Evolutionary conservation across 1,140 invertebrate species (phyloP), one percentile per base, ranked within the genome.

Genomic region (Macrobrachium rosenbergii): DNA sequence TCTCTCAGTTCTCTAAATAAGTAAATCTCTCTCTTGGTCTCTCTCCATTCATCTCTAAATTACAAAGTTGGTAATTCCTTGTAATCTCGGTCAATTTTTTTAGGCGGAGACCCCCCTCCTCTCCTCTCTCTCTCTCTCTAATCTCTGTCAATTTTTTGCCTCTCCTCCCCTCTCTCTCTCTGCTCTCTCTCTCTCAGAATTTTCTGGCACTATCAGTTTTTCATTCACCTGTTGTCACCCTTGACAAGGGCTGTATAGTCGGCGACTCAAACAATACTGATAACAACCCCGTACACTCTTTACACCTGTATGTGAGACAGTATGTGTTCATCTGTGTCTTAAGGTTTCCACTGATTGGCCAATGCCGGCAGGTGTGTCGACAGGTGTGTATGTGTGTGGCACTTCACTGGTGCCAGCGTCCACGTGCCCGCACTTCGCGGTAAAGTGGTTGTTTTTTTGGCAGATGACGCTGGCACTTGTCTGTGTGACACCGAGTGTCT

Each of bases 271-370:
- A 37, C 28, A 37, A 3, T 37, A 3, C 28, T 37, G 28, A 37
- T 37, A 37, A 37, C 28, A 37, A 3, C 28, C 28, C 28, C 28
- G 28, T 1, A 37, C 28, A 37, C 28, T 37, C 28, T 37, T 37
- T 37, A 37, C 28, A 37, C 28, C 28, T 37, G 28, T 37, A 23
- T 79, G 77, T 60, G 77, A 60, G 58, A 60, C 21, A 60, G 77
- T 79, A 59, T 79, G 77, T 79, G 77, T 62, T 52, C 62, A 59
- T 79, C 52, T 62, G 77, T 45, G 37, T 77, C 43, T 45, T 64
- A 16, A 17, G 62, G 16, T 21, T 76, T 5, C 37, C 28, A 67
- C 28, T 67, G 64, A 67, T 67, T 21, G n/a, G 64, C 64, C 64
- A 37, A 8, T 14, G 64, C 64, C 64, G n/a, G 8, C 28, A 23